phyloP scores from a whole-genome alignment of 2,797 vertebrate genomes.

The Dipus sagitta region DNA sequence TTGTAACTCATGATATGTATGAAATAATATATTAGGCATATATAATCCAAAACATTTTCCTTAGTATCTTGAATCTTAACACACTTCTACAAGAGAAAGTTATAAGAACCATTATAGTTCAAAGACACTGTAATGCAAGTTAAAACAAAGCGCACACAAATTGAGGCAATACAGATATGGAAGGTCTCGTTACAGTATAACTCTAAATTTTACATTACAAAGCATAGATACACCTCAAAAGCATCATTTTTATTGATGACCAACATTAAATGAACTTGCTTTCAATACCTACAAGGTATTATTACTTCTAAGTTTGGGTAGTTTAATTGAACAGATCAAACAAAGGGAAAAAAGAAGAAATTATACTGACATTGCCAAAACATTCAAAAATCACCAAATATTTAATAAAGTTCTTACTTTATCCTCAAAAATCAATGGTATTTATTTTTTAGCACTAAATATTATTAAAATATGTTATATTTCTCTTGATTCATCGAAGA shows the following conservation, averaged over 20 bases:
- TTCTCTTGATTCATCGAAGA: background rate
- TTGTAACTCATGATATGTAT: background rate
- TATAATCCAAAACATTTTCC: background rate
- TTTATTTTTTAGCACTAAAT: background rate
- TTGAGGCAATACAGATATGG: background rate
- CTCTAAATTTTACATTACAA: background rate
- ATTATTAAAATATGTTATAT: background rate
- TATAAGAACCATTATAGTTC: background rate
- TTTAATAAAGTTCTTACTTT: background rate
- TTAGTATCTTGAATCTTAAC: background rate
- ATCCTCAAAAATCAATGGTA: background rate
- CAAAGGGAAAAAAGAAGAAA: background rate
- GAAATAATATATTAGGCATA: background rate
- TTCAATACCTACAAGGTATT: background rate
- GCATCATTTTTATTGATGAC: background rate
- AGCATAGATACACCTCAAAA: background rate
- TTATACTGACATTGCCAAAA: background rate
- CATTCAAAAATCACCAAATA: background rate
- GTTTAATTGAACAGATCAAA: background rate
- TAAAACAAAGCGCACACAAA: background rate
- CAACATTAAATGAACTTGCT: background rate
- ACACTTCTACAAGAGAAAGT: background rate
- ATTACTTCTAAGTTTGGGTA: too few species aligned
- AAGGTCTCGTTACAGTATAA: background rate
- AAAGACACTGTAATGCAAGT: background rate